Evolutionary conservation across 2,113 vertebrate genomes (phyloP), one percentile per base, ranked within the genome.

Genomic region (Tautogolabrus adspersus): DNA sequence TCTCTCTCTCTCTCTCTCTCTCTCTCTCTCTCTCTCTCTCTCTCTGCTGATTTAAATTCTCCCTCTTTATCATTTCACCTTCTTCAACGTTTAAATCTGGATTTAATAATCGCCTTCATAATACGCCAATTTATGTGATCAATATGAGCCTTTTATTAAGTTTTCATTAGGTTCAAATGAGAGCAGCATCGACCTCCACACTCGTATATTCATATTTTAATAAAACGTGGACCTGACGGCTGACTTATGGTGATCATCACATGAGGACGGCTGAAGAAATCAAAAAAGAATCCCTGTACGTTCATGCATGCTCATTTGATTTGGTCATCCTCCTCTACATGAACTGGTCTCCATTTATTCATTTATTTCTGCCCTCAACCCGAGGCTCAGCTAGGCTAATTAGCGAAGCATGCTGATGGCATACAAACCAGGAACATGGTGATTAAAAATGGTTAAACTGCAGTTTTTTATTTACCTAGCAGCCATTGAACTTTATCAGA

Each of bases 181-280:
- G 47, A 47, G 46, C 13, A 47, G 13, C 13, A 18, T 47, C 13
- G 10, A 55, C 40, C 60, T 66, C 56, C 42, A 54, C 47, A 49
- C 46, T 19, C 57, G 18, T 10, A 73, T 60, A 22, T 74, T 26
- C 60, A 51, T 8, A 30, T 72, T 80, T 72, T 37, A 75, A 83
- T 12, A 58, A n/a, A n/a, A 77, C 19, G 12, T 38, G n/a, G 21
- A 30, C 66, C 49, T 15, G 18, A 26, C 16, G 30, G 13, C 11
- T 62, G 55, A 34, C 21, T 40, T 26, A 46, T 40, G 30, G 11
- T 18, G 37, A 46, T 56, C 15, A 38, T 64, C 46, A 57, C 8
- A 26, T 38, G 21, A 61, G 21, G 40, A 58, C 42, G 15, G 42
- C 2, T 22, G 34, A 19, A 46, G 30, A 34, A 34, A 34, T 34